Base-by-base conservation (phyloP, 2,888 invertebrate genomes). In the Chrysina gloriosa region DNA sequence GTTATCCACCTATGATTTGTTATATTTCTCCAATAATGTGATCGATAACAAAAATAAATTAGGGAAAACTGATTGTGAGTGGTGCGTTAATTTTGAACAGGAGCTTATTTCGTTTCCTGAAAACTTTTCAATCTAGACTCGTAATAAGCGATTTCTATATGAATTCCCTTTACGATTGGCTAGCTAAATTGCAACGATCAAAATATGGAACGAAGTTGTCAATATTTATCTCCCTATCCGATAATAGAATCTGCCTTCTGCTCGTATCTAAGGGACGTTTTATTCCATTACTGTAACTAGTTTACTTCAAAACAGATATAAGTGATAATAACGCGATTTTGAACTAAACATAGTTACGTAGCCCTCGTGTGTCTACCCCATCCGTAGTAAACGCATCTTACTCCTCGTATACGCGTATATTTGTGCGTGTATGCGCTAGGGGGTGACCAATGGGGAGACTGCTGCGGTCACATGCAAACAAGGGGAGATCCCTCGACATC, bases 391-490 rank as follows among this genome's bases (percentile, higher is more conserved):
- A 11, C 11, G 52, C 31, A 31, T 14, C 31, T 45, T 16, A 52
- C 11, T 52, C 5, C 29, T 14, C 9, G 16, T 52, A 31, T 29
- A 27, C 31, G 27, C 27, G 50, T 50, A 27, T 50, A n/a, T 50
- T 5, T 25, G 29, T 52, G 27, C 14, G 31, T 52, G 29, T 52
- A 9, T 29, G 29, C 27, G 58, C 14, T 23, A 39, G 39, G 58
- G 58, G 58, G 58, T 58, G 58, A 58, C 58, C 58, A 16, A 39
- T 39, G 25, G 58, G 50, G 58, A 27, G 21, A 31, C 66, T 69
- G 68, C 69, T 72, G 73, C 71, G 73, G 73, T 74, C 70, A 66
- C 74, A 74, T 74, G 75, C 75, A 74, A 75, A 74, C 74, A 74
- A 74, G 74, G 74, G 74, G 73, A 70, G 67, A 69, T 54, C 70